Percentiles rank a stretch among this genome's conserved stretches.
phyloP scores from a whole-genome alignment of 2,888 invertebrate species.

The Euspilapteryx auroguttella region DNA sequence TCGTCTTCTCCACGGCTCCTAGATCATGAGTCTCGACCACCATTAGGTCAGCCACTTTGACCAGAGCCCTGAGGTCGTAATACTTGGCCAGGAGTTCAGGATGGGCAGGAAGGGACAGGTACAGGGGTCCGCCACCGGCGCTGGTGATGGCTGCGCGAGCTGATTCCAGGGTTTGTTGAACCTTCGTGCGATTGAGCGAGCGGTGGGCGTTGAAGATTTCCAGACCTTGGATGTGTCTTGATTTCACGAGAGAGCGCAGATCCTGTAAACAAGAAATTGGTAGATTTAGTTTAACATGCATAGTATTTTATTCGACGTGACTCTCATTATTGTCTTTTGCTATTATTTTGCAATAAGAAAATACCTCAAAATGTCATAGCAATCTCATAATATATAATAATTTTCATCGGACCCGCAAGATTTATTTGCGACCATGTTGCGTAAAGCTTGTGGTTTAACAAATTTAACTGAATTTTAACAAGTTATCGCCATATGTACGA shows the following conservation, averaged over 20 bases:
- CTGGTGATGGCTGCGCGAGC: conserved; percentile 45
- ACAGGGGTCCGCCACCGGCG: conserved; percentile 50
- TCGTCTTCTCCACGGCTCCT: conserved; percentile 65
- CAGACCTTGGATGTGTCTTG: conserved; percentile 58
- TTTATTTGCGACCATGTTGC: too few species aligned
- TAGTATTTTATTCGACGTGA: too few species aligned
- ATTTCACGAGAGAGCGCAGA: conserved; percentile 53
- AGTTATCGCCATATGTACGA: too few species aligned
- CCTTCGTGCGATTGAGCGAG: conserved; percentile 48
- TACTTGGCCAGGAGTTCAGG: conserved; percentile 70
- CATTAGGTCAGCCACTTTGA: conserved; percentile 68
- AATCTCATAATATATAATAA: too few species aligned
- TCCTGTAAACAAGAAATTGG: conserved; percentile 38
- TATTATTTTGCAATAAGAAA: too few species aligned
- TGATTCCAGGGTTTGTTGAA: conserved; percentile 41
- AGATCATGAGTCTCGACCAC: conserved; percentile 70
- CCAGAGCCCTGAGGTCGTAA: conserved; percentile 67
- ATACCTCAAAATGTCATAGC: too few species aligned
- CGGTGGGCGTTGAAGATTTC: conserved; percentile 60
- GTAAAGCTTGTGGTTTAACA: too few species aligned
- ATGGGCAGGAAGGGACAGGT: conserved; percentile 65
- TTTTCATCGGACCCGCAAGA: too few species aligned
- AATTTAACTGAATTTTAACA: too few species aligned
- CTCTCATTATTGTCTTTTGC: too few species aligned
- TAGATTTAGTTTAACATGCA: too few species aligned